A percentile compares a stretch with the other conserved stretches of the same genome.
Conservation (phyloP, 2,113 vertebrate species). For the Nesoenas mayeri region DNA sequence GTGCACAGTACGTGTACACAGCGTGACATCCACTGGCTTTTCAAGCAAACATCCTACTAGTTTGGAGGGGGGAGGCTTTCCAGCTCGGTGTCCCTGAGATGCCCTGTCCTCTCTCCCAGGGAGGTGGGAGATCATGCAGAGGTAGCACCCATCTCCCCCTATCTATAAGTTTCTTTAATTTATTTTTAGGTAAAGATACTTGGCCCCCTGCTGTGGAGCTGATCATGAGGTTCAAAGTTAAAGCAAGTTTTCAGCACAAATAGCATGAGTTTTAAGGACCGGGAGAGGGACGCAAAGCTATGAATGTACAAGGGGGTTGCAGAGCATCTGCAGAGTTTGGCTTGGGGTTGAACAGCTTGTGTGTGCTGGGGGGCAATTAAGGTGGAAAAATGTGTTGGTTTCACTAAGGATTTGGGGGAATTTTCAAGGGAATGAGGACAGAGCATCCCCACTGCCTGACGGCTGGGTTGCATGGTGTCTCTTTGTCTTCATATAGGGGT, state of each 20-base stretch:
- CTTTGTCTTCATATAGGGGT: neutral
- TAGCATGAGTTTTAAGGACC: neutral
- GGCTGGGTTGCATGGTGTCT: accelerated
- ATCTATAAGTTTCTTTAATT: neutral
- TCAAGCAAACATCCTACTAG: slow-evolving; percentile 20
- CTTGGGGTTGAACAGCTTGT: neutral
- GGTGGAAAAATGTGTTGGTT: neutral
- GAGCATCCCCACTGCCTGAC: neutral
- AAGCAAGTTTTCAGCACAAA: neutral
- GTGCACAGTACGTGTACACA: slow-evolving; percentile 48
- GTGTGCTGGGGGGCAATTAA: accelerated
- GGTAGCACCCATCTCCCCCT: neutral
- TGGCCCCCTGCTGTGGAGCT: neutral
- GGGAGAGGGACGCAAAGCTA: neutral
- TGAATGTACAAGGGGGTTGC: neutral
- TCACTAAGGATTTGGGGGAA: neutral
- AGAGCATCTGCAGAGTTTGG: neutral
- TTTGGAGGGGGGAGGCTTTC: neutral
- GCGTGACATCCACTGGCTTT: neutral
- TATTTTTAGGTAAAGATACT: neutral
- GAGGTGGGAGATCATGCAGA: neutral
- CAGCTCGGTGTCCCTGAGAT: neutral
- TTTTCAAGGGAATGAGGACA: neutral
- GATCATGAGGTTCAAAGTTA: neutral
- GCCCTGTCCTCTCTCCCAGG: neutral